Base-by-base conservation (phyloP, 1,140 invertebrate genomes). In the Dendrolimus kikuchii region DNA sequence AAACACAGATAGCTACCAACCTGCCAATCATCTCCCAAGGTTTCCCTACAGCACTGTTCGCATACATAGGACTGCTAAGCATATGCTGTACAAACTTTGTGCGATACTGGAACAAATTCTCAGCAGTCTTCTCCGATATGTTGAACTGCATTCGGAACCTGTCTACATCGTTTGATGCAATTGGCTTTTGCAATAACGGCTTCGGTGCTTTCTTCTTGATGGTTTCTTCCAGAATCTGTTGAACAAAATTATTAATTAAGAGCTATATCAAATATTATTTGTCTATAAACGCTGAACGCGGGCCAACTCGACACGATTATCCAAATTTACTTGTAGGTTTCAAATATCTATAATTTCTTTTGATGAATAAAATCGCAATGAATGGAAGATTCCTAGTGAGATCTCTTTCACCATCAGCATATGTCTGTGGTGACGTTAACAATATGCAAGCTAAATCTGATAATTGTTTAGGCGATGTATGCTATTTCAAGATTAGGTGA, bases 1-100 rank as follows among this genome's bases (percentile, higher is more conserved):
- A 47, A 54, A 41, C 9, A 49, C 40, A 6, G 51, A 7, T 52
- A 51, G 48, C 23, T 38, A 36, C 8, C 60, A 50, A 85, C 84
- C 76, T 81, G 57, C 71, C 69, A 54, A 86, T 74, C 53, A 73
- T 75, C 64, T 86, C 78, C 82, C 82, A 86, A 0, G 84, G 84
- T 48, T 79, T 80, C 1, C 76, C 73, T 0, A 83, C 53, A 1
- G 65, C 57, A 53, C 71, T 77, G 62, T 82, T 84, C 5, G 82
- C 78, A 9, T 87, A 87, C 71, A 87, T 62, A 5, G 77, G 57
- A 54, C 77, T 83, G 10, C 70, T 62, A 9, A 84, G 71, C 80
- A 87, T 87, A 60, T 86, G 80, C 53, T 77, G 77, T 5, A 87
- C 70, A 52, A 80, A 86, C 38, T 78, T 69, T 10, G 80, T 80